Base-by-base conservation (phyloP, 23 tunicate species). In the Trididemnum miniatum region DNA sequence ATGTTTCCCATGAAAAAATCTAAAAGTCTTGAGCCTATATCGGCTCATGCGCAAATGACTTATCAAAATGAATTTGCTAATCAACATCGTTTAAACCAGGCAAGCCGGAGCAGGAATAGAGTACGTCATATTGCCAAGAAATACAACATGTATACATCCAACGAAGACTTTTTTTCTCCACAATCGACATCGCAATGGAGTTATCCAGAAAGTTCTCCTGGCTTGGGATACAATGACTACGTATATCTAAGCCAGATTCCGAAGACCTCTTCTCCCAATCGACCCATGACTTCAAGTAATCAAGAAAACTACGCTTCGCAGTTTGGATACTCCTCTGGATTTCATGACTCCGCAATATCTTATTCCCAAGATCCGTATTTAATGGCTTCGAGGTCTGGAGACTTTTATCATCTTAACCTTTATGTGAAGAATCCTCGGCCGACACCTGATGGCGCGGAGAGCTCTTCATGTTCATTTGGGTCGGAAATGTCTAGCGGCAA, bases 131-230 rank as follows among this genome's bases (percentile, higher is more conserved):
- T 91, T 65, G 90, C 90, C 7, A 82, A 82, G 44, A 80, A 89
- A 0, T 91, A 71, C 84, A 91, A 82, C 80, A 65, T 91, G 78
- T 86, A 78, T 79, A 82, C 37, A 0, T 91, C 97, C 15, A 85
- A 79, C 65, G 97, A 91, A 52, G 86, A 91, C 49, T 1, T 91
- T 1, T 50, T 71, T 26, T 35, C 72, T 32, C 24, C 65, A 18
- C 59, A 39, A 1, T 35, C 31, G 35, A 35, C 26, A 20, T 31
- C 72, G 1, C 34, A 34, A 22, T 35, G 71, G 20, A 37, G 50
- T 2, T 37, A 12, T 7, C 63, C 60, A 35, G 26, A 15, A 34
- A 44, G 24, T 32, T 33, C 60, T 12, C 18, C 75, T 1, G 1
- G 0, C 12, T 62, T 20, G 0, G 79, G 59, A 4, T 15, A 72